Percentiles rank a stretch among this genome's conserved stretches.
phyloP scores from a whole-genome alignment of 2,797 vertebrate genomes.

The Gadopsis marmoratus region DNA sequence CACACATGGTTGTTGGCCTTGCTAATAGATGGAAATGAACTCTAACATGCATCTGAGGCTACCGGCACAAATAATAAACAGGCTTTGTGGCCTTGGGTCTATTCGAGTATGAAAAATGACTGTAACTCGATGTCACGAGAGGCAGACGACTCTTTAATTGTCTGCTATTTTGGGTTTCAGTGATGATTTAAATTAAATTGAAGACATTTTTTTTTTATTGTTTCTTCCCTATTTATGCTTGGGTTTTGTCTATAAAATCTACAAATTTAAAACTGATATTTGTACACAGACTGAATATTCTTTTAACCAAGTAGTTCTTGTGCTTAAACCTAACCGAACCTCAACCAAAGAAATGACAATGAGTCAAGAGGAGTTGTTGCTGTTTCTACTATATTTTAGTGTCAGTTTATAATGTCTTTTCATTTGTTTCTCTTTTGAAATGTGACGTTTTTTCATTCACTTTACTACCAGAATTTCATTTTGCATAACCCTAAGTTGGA shows the following conservation, averaged over 20 bases:
- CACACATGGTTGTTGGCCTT: constrained; percentile 44
- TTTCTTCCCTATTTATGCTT: neutral
- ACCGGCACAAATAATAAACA: constrained; percentile 47
- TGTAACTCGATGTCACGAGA: neutral
- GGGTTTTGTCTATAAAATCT: neutral
- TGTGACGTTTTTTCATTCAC: too few relatives aligned
- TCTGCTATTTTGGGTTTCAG: constrained; percentile 21
- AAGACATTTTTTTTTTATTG: neutral
- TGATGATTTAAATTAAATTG: neutral
- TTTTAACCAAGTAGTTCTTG: neutral
- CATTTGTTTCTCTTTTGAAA: too few relatives aligned
- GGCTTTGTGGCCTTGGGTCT: constrained; percentile 22
- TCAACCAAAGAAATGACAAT: too few relatives aligned
- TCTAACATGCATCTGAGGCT: constrained; percentile 48
- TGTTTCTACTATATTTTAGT: neutral
- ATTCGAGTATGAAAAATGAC: constrained; percentile 38
- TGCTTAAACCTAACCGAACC: neutral
- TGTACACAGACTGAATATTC: neutral
- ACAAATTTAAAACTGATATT: neutral
- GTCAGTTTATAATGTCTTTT: neutral
- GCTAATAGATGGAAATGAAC: constrained; percentile 68
- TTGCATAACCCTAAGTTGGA: neutral
- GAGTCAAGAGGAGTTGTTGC: too few relatives aligned
- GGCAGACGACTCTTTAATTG: constrained; percentile 40
- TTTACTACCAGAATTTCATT: neutral